phyloP scores from a whole-genome alignment of 1,140 invertebrate species.

The Temnothorax curvispinosus region DNA sequence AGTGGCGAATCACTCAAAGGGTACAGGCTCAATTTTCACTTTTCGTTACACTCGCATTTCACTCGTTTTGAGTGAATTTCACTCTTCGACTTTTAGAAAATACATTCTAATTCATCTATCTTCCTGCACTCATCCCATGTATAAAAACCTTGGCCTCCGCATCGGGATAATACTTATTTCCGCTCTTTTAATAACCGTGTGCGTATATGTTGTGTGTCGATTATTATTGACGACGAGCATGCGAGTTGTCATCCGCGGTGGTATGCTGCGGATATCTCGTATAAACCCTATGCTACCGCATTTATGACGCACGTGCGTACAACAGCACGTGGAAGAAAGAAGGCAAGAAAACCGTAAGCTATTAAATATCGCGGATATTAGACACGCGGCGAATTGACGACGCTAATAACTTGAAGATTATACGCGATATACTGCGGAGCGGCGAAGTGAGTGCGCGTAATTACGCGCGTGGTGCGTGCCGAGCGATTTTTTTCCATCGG shows the following conservation, averaged over 20 bases:
- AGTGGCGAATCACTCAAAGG: too few species aligned
- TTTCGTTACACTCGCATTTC: too few species aligned
- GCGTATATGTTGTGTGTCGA: not conserved
- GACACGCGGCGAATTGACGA: conserved; percentile 7
- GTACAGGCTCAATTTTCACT: too few species aligned
- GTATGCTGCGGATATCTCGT: not conserved
- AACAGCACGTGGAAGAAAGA: not conserved
- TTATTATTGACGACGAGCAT: not conserved
- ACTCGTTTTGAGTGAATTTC: too few species aligned
- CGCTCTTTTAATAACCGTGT: not conserved
- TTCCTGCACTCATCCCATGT: too few species aligned
- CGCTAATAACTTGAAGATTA: conserved; percentile 42
- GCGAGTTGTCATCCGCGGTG: not conserved
- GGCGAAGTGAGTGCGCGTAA: not conserved
- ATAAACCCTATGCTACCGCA: not conserved
- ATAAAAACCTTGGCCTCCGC: too few species aligned
- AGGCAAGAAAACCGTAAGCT: not conserved
- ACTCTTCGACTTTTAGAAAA: too few species aligned
- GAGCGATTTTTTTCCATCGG: not conserved
- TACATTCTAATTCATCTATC: too few species aligned
- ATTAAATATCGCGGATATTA: conserved; percentile 38
- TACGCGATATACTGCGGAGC: not conserved
- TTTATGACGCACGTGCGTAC: not conserved
- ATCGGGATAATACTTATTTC: too few species aligned
- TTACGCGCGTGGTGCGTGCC: not conserved